These are phyloP conservation scores for Trialeurodes vaporariorum DNA, from an alignment of 1,140 invertebrate species.

Conservation along the genomic window DNA sequence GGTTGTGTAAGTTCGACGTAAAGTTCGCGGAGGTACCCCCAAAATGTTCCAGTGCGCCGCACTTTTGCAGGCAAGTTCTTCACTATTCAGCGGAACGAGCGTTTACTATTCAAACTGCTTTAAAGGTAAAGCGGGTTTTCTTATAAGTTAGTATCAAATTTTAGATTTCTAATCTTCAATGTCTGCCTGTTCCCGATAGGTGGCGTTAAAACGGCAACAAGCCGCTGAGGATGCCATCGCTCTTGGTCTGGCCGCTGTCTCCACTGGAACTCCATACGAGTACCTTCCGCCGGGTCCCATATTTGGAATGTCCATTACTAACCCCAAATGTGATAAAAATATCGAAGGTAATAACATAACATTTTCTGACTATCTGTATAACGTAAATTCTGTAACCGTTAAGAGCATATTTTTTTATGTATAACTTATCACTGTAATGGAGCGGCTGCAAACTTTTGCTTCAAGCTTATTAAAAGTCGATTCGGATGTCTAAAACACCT, in stretches of 20 bases:
- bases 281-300: conserved; percentile 83
- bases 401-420: no score
- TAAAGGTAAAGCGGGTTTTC: background rate
- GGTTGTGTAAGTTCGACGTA: no score
- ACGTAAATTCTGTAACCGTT: no score
- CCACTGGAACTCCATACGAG: conserved; percentile 67
- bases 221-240: conserved; percentile 95
- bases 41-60: background rate
- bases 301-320: conserved; percentile 67
- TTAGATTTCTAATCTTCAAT: background rate
- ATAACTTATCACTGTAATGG: no score
- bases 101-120: background rate
- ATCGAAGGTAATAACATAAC: no score
- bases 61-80: background rate
- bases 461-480: no score
- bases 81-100: background rate
- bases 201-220: conserved; percentile 93
- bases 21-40: no score
- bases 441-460: no score
- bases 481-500: no score
- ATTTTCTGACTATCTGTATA: no score
- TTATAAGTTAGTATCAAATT: background rate
- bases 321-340: conserved; percentile 40
- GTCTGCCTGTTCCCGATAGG: no score
- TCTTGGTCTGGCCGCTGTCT: conserved; percentile 77